Base-by-base conservation (phyloP, 2,113 vertebrate genomes). In the Isurus oxyrinchus region DNA sequence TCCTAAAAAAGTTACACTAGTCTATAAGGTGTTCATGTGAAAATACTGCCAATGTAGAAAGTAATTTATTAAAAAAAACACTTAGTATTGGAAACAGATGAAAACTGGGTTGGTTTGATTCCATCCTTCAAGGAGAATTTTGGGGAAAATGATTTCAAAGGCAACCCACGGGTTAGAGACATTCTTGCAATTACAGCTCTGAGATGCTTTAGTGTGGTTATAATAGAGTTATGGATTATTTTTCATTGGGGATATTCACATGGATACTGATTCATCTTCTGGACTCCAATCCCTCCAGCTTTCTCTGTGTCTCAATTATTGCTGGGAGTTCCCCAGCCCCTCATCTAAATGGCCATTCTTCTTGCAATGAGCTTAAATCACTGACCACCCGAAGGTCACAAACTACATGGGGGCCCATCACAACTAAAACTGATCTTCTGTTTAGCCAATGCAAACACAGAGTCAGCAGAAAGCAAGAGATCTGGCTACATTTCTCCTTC, bases 11-110 rank as follows among this genome's bases (percentile, higher is more conserved):
- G 25, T 69, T 40, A 95, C 40, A 69, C 11, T 31, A 49, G 21
- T 10, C 44, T 72, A 44, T 31, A 53, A 72, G 94, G 25, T 95
- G 40, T 55, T 93, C 16, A 59, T 93, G 57, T 61, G 59, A 69
- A 95, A 95, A 69, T 69, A 72, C 40, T 72, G 66, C 94, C 40
- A 95, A 69, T 44, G 25, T 25, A 31, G 31, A 16, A 55, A 90
- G 87, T 57, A 53, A 90, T 14, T 90, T 90, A 31, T 90, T 90
- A 11, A 0, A 1, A 95, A 95, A 94, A 53, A 94, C 14, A 63
- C 11, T 57, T 94, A 16, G 59, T 40, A 94, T 69, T 69, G n/a
- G 94, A 95, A 95, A 72, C 66, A 95, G 66, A 72, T 95, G 94
- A 95, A 49, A 63, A 72, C 8, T 35, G 40, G 44, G 25, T 53